phyloP scores from a whole-genome alignment of 2,797 vertebrate genomes.

The Pitangus sulphuratus region DNA sequence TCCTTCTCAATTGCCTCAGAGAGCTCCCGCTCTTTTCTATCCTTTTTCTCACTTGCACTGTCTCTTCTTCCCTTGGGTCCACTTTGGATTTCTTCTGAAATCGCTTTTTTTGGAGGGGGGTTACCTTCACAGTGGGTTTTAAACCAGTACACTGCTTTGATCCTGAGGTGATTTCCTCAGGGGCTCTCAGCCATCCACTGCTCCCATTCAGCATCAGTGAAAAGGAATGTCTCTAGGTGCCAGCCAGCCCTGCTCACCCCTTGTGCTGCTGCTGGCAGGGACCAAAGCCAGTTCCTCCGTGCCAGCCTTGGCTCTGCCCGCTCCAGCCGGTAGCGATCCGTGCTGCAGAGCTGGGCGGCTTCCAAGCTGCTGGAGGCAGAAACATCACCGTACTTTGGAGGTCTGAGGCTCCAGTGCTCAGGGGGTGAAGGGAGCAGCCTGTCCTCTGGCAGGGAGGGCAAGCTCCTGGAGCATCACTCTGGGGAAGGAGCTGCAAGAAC shows the following conservation, averaged over 20 bases:
- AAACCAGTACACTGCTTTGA: conserved; percentile 30
- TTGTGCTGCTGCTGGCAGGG: neutral
- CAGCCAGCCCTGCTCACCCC: neutral
- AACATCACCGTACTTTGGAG: rapidly evolving
- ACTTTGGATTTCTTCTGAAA: neutral
- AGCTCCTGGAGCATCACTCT: neutral
- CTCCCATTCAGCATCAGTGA: neutral
- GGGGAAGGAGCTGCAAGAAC: neutral
- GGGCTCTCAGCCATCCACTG: neutral
- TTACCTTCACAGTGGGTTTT: neutral
- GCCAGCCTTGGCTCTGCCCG: neutral
- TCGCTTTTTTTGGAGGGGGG: rapidly evolving
- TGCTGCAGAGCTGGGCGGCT: neutral
- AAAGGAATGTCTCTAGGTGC: neutral
- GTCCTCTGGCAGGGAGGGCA: neutral
- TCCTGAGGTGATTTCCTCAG: neutral
- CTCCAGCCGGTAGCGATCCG: neutral
- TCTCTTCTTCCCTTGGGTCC: neutral
- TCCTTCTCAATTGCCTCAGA: neutral
- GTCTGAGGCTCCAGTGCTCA: neutral
- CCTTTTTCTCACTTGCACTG: neutral
- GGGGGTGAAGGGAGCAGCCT: neutral
- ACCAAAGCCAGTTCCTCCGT: neutral
- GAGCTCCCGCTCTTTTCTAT: neutral
- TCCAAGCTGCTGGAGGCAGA: neutral